These are phyloP conservation scores for Noctilio leporinus DNA, from an alignment of 2,113 vertebrate species.

Conservation along the genomic window DNA sequence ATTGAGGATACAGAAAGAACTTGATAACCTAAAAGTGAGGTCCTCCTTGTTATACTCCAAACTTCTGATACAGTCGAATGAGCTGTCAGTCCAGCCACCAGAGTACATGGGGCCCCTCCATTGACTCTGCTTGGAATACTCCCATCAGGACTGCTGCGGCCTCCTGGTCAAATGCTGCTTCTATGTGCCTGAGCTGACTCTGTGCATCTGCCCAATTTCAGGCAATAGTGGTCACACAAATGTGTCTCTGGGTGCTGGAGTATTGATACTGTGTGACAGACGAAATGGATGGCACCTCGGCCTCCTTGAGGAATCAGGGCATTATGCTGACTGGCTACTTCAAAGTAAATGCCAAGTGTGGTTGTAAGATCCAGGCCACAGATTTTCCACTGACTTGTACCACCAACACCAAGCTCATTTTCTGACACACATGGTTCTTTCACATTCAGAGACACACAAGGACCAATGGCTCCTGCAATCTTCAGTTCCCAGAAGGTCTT, in stretches of 20 bases:
- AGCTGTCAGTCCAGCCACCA: slow-evolving; percentile 98
- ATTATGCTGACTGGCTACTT: slow-evolving; percentile 98
- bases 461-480: slow-evolving; percentile 92
- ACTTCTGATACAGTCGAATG: slow-evolving; percentile 94
- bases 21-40: too few relatives aligned
- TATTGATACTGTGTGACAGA: slow-evolving; percentile 97
- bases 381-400: slow-evolving; percentile 96
- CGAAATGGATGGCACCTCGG: slow-evolving; percentile 92
- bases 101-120: slow-evolving; percentile 95
- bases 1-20: too few relatives aligned
- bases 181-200: slow-evolving; percentile 94
- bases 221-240: slow-evolving; percentile 93
- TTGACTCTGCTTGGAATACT: slow-evolving; percentile 93
- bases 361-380: slow-evolving; percentile 90
- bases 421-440: slow-evolving; percentile 94
- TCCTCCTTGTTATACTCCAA: too few relatives aligned
- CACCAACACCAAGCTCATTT: slow-evolving; percentile 92
- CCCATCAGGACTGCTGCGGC: slow-evolving; percentile 94
- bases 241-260: slow-evolving; percentile 90
- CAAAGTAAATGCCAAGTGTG: slow-evolving; percentile 92
- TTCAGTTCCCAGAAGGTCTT: slow-evolving; percentile 97
- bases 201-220: slow-evolving; percentile 98
- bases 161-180: slow-evolving; percentile 96
- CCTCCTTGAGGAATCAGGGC: slow-evolving; percentile 94
- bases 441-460: slow-evolving; percentile 89